Evolutionary conservation across 1,140 invertebrate species (phyloP).

Genomic region (Trissolcus basalis): DNA sequence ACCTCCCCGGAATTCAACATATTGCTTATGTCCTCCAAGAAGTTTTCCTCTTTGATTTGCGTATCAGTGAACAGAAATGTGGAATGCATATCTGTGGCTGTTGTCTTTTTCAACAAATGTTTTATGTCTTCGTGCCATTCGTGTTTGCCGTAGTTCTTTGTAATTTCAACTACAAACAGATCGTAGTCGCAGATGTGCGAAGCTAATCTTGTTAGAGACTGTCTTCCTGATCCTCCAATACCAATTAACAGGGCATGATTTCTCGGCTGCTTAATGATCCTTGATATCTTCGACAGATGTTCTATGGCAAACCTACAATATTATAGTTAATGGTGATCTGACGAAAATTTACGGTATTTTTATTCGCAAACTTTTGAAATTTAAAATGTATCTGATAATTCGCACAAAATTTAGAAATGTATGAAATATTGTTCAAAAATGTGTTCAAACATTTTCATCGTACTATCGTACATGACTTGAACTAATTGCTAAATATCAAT

Average conservation of each 20-base stretch:
- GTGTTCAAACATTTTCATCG: no score
- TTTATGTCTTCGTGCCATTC: slow-evolving; percentile 97
- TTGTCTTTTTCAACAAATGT: slow-evolving; percentile 86
- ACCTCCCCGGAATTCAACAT: slow-evolving; percentile 94
- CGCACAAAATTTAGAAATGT: no score
- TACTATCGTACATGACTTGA: no score
- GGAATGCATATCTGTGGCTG: slow-evolving; percentile 88
- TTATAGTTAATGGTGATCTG: no score
- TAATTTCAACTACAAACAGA: slow-evolving; percentile 93
- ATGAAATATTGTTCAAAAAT: no score
- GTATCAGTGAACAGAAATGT: slow-evolving; percentile 94
- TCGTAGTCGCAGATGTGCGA: slow-evolving; percentile 96
- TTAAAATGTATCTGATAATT: no score
- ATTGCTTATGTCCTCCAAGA: slow-evolving; percentile 96
- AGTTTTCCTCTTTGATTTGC: slow-evolving; percentile 95
- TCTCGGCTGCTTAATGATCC: slow-evolving; percentile 93
- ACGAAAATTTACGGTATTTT: no score
- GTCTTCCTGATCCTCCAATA: slow-evolving; percentile 93
- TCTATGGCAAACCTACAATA: slow-evolving; percentile 91
- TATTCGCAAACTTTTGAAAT: no score
- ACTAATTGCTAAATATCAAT: no score
- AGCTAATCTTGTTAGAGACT: slow-evolving; percentile 91
- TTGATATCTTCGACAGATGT: slow-evolving; percentile 93
- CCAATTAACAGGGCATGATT: slow-evolving; percentile 91
- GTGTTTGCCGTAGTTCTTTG: slow-evolving; percentile 85